Percentiles rank a stretch among this genome's conserved stretches.
Conservation (phyloP, 2,888 invertebrate species). For the Vannuccia rotundouncinata region DNA sequence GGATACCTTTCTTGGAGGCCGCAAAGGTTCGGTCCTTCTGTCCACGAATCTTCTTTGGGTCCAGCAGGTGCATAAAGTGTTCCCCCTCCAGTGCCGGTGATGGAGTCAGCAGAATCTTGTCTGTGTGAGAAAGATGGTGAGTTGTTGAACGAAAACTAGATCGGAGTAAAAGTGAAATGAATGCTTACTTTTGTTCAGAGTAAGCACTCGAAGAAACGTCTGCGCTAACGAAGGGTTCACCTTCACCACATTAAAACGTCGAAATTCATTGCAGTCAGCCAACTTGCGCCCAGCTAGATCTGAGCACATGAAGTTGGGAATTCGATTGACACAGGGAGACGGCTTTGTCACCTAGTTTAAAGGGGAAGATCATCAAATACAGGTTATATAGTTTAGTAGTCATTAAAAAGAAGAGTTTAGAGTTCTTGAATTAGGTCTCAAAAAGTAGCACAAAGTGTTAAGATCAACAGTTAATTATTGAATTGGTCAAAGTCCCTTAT, state of each 20-base stretch:
- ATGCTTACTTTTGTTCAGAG: background rate
- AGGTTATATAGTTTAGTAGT: no score
- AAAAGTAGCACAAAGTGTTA: no score
- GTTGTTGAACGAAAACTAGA: background rate
- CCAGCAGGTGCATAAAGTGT: background rate
- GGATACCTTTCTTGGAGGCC: conserved; percentile 28
- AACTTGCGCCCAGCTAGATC: conserved; percentile 34
- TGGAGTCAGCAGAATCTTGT: conserved; percentile 33
- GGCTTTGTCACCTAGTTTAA: conserved; percentile 17
- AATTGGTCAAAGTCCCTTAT: no score
- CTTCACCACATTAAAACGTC: conserved; percentile 15
- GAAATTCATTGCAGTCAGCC: background rate
- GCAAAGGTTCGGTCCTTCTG: background rate
- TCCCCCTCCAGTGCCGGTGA: conserved; percentile 30
- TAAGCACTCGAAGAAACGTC: conserved; percentile 17
- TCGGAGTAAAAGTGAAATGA: background rate
- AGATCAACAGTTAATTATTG: no score
- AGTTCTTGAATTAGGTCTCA: no score
- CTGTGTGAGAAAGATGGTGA: background rate
- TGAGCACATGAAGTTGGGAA: conserved; percentile 32
- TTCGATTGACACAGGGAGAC: conserved; percentile 29
- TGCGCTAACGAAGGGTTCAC: conserved; percentile 36
- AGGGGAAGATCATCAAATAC: no score
- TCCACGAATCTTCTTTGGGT: background rate
- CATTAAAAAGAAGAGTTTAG: no score